Conservation (phyloP, 92 coral and sea anemone species). For the Heliopora coerulea region DNA sequence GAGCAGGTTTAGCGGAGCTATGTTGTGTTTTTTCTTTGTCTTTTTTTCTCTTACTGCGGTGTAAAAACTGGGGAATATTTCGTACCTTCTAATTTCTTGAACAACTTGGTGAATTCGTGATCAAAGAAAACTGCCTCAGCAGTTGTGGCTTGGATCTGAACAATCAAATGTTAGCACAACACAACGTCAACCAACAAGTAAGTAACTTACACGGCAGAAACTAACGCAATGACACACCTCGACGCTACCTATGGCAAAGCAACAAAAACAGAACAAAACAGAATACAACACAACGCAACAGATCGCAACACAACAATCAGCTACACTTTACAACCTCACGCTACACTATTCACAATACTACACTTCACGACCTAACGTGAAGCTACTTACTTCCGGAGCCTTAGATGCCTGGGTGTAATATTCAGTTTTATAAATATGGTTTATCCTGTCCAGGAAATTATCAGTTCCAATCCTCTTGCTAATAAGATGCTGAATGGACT, state of each 20-base stretch:
- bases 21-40: no score
- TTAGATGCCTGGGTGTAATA: slow-evolving; percentile 92
- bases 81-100: slow-evolving; percentile 92
- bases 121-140: slow-evolving; percentile 78
- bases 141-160: slow-evolving; percentile 75
- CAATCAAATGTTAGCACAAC: not conserved
- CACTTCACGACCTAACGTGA: not conserved
- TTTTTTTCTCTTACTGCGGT: no score
- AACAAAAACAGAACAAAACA: not conserved
- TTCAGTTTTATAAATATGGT: slow-evolving; percentile 91
- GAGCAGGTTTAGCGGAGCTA: no score
- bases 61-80: no score
- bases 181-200: not conserved
- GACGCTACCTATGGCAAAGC: not conserved
- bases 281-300: not conserved
- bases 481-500: slow-evolving; percentile 75
- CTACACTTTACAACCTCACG: not conserved
- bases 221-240: not conserved
- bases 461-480: slow-evolving; percentile 84
- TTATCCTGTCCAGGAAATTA: slow-evolving; percentile 87
- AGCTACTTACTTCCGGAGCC: slow-evolving; percentile 80
- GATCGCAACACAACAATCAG: not conserved
- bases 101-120: slow-evolving; percentile 92
- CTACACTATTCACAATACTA: not conserved
- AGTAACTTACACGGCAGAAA: not conserved